These are phyloP conservation scores for Megastigmus dorsalis DNA, from an alignment of 2,888 invertebrate species.

Conservation along the genomic window DNA sequence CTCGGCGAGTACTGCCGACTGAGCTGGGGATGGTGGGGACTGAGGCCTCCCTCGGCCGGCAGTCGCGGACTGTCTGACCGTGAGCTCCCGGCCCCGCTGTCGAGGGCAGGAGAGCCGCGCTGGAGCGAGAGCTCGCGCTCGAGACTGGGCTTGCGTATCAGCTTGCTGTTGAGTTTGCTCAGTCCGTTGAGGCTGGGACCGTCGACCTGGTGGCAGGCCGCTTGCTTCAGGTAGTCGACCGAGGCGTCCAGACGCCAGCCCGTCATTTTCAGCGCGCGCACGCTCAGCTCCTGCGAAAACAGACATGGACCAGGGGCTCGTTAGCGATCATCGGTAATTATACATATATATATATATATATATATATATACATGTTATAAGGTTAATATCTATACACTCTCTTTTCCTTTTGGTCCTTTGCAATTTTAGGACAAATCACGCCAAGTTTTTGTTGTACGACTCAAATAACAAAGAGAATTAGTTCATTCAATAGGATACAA, in stretches of 20 bases:
- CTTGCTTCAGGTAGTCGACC: constrained; percentile 80
- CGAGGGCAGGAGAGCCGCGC: constrained; percentile 90
- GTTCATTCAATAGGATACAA: too few relatives aligned
- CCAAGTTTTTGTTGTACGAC: too few relatives aligned
- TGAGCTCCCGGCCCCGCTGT: constrained; percentile 91
- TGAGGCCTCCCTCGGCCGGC: constrained; percentile 73
- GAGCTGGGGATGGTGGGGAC: constrained; percentile 81
- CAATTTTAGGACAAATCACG: too few relatives aligned
- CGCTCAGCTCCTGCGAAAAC: constrained; percentile 81
- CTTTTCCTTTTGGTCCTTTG: too few relatives aligned
- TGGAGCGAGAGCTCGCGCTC: constrained; percentile 87
- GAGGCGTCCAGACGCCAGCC: constrained; percentile 84
- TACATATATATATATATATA: too few relatives aligned
- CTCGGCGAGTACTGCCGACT: constrained; percentile 85
- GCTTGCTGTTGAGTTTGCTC: constrained; percentile 78
- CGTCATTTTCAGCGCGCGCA: constrained; percentile 82
- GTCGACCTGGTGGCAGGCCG: constrained; percentile 36
- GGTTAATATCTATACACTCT: too few relatives aligned
- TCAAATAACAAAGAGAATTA: too few relatives aligned
- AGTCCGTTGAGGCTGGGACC: constrained; percentile 75
- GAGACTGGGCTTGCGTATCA: constrained; percentile 91
- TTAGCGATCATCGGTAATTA: too few relatives aligned
- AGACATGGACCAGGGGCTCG: too few relatives aligned
- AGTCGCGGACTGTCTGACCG: constrained; percentile 92
- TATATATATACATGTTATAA: too few relatives aligned